These are phyloP conservation scores for Probaryconus sp. DNA, from an alignment of 1,140 invertebrate species.

Conservation along the genomic window DNA sequence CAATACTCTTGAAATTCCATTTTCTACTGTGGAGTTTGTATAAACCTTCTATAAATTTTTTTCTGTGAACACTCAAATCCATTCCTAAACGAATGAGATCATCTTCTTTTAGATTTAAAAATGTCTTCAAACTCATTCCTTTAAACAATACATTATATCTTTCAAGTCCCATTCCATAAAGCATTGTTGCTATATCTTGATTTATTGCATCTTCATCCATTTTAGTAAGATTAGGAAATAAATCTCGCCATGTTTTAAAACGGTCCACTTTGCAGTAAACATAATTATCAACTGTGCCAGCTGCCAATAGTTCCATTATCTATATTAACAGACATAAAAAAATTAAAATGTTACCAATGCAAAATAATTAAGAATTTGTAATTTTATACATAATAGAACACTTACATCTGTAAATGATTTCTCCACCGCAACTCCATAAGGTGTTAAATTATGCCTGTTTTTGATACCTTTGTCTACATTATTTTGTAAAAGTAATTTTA, in stretches of 20 bases:
- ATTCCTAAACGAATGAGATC: slow-evolving; percentile 78
- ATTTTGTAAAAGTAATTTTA: slow-evolving; percentile 76
- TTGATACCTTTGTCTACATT: slow-evolving; percentile 75
- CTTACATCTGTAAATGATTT: slow-evolving; percentile 76
- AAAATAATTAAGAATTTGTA: not conserved
- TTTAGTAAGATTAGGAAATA: slow-evolving; percentile 63
- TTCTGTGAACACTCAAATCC: slow-evolving; percentile 78
- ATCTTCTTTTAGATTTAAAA: slow-evolving; percentile 78
- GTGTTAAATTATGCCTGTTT: slow-evolving; percentile 72
- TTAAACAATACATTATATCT: slow-evolving; percentile 71
- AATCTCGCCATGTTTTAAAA: slow-evolving; percentile 63
- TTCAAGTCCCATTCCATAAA: slow-evolving; percentile 80
- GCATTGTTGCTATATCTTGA: slow-evolving; percentile 67
- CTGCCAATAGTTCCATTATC: slow-evolving; percentile 55
- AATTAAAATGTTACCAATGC: slow-evolving; percentile 23
- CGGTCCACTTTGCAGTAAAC: slow-evolving; percentile 27
- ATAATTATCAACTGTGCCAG: slow-evolving; percentile 30
- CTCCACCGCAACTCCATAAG: slow-evolving; percentile 74
- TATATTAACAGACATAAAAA: slow-evolving; percentile 22
- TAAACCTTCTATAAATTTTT: slow-evolving; percentile 75
- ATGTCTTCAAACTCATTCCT: slow-evolving; percentile 77
- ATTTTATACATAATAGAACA: not conserved
- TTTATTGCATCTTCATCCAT: slow-evolving; percentile 55
- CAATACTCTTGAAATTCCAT: slow-evolving; percentile 76
- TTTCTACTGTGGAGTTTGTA: slow-evolving; percentile 78